phyloP scores from a whole-genome alignment of 2,797 vertebrate species.

The Vireo griseus region DNA sequence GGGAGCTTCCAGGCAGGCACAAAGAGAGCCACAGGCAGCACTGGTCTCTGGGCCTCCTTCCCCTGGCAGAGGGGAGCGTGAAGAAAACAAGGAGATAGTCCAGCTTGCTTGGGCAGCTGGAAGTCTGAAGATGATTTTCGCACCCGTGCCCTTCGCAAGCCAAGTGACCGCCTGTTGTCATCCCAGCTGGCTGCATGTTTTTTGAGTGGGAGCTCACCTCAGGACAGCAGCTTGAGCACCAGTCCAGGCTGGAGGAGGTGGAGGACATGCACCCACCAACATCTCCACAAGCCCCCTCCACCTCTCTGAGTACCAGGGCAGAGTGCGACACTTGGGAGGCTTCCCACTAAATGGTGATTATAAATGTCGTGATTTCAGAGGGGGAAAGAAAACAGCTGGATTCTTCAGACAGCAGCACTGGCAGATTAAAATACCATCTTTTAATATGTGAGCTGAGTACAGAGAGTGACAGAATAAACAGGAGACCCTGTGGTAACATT shows the following conservation, averaged over 20 bases:
- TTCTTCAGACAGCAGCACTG: conserved; percentile 1
- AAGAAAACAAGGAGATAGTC: neutral
- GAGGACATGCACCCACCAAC: neutral
- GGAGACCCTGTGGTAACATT: conserved; percentile 34
- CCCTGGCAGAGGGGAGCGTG: neutral
- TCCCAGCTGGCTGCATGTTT: neutral
- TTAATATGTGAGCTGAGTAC: conserved; percentile 21
- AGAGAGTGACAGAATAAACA: conserved; percentile 12
- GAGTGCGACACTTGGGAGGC: neutral
- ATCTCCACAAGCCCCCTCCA: neutral
- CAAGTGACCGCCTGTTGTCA: neutral
- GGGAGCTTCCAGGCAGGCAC: neutral
- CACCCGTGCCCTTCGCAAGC: neutral
- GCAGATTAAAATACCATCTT: conserved; percentile 40
- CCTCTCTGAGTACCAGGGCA: neutral
- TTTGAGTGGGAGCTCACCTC: neutral
- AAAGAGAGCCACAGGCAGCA: neutral
- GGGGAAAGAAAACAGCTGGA: conserved; percentile 40
- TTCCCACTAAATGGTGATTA: neutral
- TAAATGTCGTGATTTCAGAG: conserved; percentile 38
- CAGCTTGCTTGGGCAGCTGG: neutral
- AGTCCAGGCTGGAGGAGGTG: neutral
- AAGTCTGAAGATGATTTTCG: neutral
- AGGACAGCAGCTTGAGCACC: neutral
- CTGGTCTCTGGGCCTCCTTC: neutral